Evolutionary conservation across 2,888 invertebrate species (phyloP), one percentile per base, ranked within the genome.

Genomic region (Epinotia bilunana): DNA sequence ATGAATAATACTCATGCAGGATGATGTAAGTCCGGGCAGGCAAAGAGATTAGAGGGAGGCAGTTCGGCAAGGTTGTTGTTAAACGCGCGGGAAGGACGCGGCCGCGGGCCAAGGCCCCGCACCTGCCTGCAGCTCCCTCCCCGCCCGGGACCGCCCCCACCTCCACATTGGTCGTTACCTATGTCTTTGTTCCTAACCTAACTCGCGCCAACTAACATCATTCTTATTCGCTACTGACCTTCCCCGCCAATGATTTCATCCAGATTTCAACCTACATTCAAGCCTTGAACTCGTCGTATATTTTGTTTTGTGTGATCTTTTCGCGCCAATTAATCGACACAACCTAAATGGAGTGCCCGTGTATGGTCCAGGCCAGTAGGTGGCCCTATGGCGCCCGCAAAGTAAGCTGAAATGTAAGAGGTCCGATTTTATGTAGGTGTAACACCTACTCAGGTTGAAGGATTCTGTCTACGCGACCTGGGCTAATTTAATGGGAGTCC

Each of bases 401-500:
- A 82, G 80, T 81, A 83, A 81, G 82, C 80, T 69, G 73, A 76
- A 79, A 76, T 61, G 75, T 64, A 81, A 84, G 82, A 79, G 79
- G 84, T 86, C 84, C 60, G 28, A 82, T 76, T 79, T 82, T 82
- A 83, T 84, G 90, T 90, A 87, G 90, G 90, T 83, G 89, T 86
- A 83, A 85, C 83, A 65, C 53, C 64, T 53, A 67, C 72, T 70
- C 64, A 82, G 83, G 84, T 84, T 88, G 85, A 89, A 87, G 88
- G 89, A 87, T 89, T 87, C 83, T 83, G 85, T 88, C 88, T 86
- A 88, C 85, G 84, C 83, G 80, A 69, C 82, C 84, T 87, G 89
- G 88, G 84, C 82, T 86, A 85, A 86, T 87, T 88, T 89, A 89
- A 90, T 91, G 86, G 87, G 33, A 91, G 90, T 91, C 92, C 92